Percentiles rank a stretch among this genome's conserved stretches.
phyloP scores from a whole-genome alignment of 2,113 vertebrate species.

The Lontra canadensis region DNA sequence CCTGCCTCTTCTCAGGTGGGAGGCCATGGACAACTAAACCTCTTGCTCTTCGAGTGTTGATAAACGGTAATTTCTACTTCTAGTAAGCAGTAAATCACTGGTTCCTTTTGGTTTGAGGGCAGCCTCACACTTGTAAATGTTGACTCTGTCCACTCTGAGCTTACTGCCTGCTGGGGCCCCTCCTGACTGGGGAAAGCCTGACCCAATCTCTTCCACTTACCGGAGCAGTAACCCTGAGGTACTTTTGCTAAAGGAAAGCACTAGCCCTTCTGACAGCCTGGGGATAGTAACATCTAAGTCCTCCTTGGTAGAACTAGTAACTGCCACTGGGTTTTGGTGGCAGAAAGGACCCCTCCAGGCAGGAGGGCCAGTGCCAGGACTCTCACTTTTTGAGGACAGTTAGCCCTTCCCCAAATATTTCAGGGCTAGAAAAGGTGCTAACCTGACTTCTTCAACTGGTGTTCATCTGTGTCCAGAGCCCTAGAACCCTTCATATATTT shows the following conservation, averaged over 20 bases:
- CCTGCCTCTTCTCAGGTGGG: not conserved
- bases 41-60: not conserved
- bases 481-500: not conserved
- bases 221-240: not conserved
- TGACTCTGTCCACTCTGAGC: not conserved
- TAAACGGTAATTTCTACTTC: not conserved
- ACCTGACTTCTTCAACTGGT: not conserved
- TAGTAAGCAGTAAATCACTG: not conserved
- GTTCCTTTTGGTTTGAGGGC: not conserved
- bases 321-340: conserved; percentile 38
- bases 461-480: not conserved
- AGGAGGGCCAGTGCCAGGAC: not conserved
- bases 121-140: not conserved
- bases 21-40: not conserved
- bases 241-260: not conserved
- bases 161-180: not conserved
- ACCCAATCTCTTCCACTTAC: not conserved
- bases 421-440: not conserved
- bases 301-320: not conserved
- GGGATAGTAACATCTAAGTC: not conserved
- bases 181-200: not conserved
- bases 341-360: not conserved
- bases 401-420: not conserved
- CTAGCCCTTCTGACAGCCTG: not conserved
- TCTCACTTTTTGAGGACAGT: not conserved